Percentiles rank a stretch among this genome's conserved stretches.
Conservation (phyloP, 1,140 invertebrate genomes). For the Aplysia californica region DNA sequence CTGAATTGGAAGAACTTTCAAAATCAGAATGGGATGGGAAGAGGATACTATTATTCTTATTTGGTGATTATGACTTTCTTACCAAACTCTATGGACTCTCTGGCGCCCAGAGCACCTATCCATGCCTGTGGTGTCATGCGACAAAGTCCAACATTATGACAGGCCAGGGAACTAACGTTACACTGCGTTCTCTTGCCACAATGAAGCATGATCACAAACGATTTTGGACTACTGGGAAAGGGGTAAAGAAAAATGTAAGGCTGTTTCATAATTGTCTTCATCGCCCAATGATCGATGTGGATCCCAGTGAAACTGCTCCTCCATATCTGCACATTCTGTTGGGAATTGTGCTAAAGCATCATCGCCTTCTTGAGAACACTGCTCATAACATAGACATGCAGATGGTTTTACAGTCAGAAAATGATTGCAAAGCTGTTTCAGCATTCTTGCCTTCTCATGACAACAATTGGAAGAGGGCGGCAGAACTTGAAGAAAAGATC, state of each 20-base stretch:
- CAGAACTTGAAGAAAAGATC: neutral
- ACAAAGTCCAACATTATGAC: neutral
- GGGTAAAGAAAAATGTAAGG: neutral
- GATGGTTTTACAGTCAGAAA: neutral
- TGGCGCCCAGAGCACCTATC: neutral
- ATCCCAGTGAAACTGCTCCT: neutral
- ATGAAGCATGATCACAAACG: neutral
- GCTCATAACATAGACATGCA: neutral
- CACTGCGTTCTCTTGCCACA: neutral
- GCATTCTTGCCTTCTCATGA: neutral
- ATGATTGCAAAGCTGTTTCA: neutral
- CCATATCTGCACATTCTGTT: constrained; percentile 18
- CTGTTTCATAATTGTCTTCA: neutral
- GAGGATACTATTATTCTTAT: neutral
- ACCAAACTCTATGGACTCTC: constrained; percentile 11
- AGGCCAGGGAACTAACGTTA: neutral
- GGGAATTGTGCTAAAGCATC: constrained; percentile 10
- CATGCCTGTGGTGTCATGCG: constrained; percentile 4
- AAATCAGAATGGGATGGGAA: neutral
- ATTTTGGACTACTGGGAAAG: neutral
- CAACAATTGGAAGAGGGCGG: neutral
- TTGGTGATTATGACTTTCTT: constrained; percentile 14
- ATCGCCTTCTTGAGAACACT: neutral
- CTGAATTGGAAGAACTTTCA: neutral
- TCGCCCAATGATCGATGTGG: neutral